Conservation (phyloP, 1,140 invertebrate genomes). For the Cyclargus thomasi region DNA sequence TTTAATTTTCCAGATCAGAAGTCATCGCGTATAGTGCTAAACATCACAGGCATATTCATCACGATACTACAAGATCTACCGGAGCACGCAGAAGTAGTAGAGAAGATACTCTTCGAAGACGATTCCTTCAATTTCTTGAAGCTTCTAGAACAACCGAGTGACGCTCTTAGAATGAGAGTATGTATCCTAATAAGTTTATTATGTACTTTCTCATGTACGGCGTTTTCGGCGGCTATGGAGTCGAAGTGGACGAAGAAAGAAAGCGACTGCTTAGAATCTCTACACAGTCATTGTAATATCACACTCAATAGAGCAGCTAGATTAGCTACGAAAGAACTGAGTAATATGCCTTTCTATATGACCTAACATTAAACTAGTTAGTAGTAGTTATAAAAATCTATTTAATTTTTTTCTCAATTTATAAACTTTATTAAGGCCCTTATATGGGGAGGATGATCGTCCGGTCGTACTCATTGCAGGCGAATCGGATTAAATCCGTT, state of each 20-base stretch:
- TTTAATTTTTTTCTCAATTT: background rate
- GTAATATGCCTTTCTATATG: constrained; percentile 70
- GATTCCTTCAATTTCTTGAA: constrained; percentile 75
- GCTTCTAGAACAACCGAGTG: constrained; percentile 78
- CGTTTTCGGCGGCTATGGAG: constrained; percentile 80
- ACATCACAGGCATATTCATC: constrained; percentile 83
- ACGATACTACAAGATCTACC: constrained; percentile 84
- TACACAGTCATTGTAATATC: constrained; percentile 66
- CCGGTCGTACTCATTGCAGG: no score
- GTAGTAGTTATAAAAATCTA: background rate
- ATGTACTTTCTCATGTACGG: constrained; percentile 79
- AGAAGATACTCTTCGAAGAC: constrained; percentile 79
- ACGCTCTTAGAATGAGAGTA: constrained; percentile 77
- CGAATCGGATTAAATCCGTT: no score
- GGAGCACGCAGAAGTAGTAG: constrained; percentile 84
- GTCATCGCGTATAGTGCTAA: constrained; percentile 77
- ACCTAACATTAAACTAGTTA: constrained; percentile 31
- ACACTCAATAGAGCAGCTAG: constrained; percentile 64
- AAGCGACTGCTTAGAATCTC: constrained; percentile 54
- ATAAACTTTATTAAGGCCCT: background rate
- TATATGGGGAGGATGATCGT: background rate
- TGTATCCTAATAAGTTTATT: constrained; percentile 82
- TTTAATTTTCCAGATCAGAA: constrained; percentile 76
- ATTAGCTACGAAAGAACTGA: constrained; percentile 63
- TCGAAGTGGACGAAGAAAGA: constrained; percentile 62